Evolutionary conservation across 2,113 vertebrate genomes (phyloP).

Genomic region (Chlamydotis undulata): DNA sequence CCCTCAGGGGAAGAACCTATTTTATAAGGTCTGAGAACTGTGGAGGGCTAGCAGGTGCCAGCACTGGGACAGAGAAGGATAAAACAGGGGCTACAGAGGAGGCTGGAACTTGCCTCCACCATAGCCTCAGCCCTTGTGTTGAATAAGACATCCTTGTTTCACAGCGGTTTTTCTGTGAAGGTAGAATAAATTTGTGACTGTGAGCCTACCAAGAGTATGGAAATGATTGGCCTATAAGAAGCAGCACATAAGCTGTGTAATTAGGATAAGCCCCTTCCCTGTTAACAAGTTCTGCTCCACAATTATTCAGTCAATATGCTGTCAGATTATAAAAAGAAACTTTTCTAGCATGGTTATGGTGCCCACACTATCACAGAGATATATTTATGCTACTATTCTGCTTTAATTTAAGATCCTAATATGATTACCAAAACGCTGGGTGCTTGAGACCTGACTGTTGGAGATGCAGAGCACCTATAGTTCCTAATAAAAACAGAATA

Average conservation of each 20-base stretch:
- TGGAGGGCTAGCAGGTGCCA: background rate
- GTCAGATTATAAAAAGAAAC: background rate
- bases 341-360: background rate
- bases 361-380: background rate
- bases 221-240: background rate
- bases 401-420: background rate
- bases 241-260: background rate
- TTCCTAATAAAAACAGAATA: background rate
- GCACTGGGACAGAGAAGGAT: background rate
- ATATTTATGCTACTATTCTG: background rate
- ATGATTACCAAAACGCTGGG: background rate
- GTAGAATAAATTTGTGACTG: background rate
- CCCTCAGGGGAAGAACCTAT: background rate
- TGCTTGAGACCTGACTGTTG: background rate
- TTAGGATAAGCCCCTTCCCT: background rate
- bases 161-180: fast-evolving
- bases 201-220: background rate
- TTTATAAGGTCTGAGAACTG: background rate
- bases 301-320: slow-evolving; percentile 3
- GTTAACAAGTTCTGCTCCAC: background rate
- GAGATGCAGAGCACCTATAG: background rate
- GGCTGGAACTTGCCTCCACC: background rate
- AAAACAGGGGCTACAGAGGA: background rate
- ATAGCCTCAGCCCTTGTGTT: background rate
- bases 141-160: background rate